Evolutionary conservation across 2,888 invertebrate genomes (phyloP).

Genomic region (Blastobasis adustella): DNA sequence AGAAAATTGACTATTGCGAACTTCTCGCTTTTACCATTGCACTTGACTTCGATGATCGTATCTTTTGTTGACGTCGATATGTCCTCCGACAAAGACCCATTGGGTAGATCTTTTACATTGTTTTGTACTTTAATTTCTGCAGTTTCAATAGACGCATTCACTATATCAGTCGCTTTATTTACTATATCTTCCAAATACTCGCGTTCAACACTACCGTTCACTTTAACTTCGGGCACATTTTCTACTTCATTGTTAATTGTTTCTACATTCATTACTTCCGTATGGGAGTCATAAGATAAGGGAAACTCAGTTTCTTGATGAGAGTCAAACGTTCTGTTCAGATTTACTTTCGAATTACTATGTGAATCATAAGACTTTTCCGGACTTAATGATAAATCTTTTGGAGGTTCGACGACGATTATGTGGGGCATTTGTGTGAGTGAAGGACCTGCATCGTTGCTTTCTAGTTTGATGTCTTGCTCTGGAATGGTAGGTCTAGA

Average conservation of each 20-base stretch:
- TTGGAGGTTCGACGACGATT: slow-evolving; percentile 53
- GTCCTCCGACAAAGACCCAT: not conserved
- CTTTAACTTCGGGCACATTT: slow-evolving; percentile 3
- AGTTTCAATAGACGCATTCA: not conserved
- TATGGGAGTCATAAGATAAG: slow-evolving; percentile 33
- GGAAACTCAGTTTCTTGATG: too few species aligned
- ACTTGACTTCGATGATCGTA: slow-evolving; percentile 19
- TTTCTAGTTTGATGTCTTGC: too few species aligned
- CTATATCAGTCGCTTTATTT: not conserved
- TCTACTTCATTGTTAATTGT: slow-evolving; percentile 3
- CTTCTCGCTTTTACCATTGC: slow-evolving; percentile 47
- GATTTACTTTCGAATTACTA: slow-evolving; percentile 19
- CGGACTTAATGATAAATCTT: slow-evolving; percentile 20
- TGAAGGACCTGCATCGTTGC: too few species aligned
- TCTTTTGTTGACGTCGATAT: slow-evolving; percentile 3
- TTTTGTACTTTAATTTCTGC: not conserved
- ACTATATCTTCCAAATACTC: not conserved
- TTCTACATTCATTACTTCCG: slow-evolving; percentile 6
- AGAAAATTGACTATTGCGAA: slow-evolving; percentile 60
- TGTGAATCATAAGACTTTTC: slow-evolving; percentile 31
- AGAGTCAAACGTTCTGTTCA: slow-evolving; percentile 19
- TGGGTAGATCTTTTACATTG: slow-evolving; percentile 1
- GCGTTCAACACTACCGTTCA: slow-evolving; percentile 2
- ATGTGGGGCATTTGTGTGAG: slow-evolving; percentile 44
- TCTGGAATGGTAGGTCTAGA: too few species aligned